Base-by-base conservation (phyloP, 2,113 vertebrate species). In the Etia nguti region DNA sequence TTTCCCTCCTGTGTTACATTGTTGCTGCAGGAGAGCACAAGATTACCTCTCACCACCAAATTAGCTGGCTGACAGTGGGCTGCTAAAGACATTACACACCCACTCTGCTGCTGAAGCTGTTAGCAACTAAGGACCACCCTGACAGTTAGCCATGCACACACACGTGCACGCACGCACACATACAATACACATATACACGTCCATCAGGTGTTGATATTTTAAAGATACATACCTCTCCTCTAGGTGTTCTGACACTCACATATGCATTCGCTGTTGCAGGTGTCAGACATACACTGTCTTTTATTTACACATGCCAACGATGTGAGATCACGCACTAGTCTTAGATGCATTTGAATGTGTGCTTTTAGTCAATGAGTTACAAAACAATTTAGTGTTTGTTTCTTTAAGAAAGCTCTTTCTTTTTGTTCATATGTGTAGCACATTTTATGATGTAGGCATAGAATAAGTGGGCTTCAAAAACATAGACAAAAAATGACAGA, bases 51-150 rank as follows among this genome's bases (percentile, higher is more conserved):
- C 68, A 7, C 81, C 89, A 90, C 91, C 75, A 82, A 81, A 82
- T 85, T 77, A 80, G 60, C 81, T 54, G 55, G 38, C 89, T 88
- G 88, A 89, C 85, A 31, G 54, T 79, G 86, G 79, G 82, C 94
- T 96, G 95, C 85, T 89, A 89, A 96, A 96, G 86, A 92, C 93
- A 95, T 96, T 94, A 95, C 84, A 92, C 90, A 82, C 85, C 81
- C 91, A 90, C 90, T 87, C 60, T 18, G 38, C 92, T 88, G 88
- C 88, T 89, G 89, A 93, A 84, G 90, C 92, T 92, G 92, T 90
- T 93, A 81, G 91, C 55, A 81, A 86, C 88, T 79, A 84, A 79
- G 88, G 96, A 96, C 95, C 96, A 96, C 95, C 95, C 95, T 93
- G 94, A 88, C 92, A 91, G 93, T 83, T 43, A 38, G 52, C 81